phyloP scores from a whole-genome alignment of 37 sponge, comb jelly and placozoan genomes.

The Eunapius fragilis region DNA sequence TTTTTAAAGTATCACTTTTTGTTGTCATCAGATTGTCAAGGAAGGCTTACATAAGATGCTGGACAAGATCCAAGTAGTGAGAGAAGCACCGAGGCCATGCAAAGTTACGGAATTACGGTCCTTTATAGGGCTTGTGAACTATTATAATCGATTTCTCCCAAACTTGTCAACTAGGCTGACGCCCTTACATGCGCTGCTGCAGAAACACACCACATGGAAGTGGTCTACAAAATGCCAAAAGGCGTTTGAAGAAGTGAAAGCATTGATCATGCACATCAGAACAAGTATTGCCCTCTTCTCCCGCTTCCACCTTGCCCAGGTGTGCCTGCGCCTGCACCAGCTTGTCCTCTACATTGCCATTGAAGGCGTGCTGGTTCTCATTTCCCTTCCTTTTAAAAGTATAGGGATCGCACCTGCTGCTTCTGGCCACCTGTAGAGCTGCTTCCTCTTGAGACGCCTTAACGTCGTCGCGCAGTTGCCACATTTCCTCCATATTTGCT shows the following conservation, averaged over 20 bases:
- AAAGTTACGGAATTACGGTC: slow-evolving; percentile 6
- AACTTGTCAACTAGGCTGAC: slow-evolving; percentile 24
- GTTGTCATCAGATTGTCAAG: slow-evolving; percentile 20
- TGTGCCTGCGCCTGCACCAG: slow-evolving; percentile 11
- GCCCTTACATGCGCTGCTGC: slow-evolving; percentile 28
- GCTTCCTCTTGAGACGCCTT: too few relatives aligned
- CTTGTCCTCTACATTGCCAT: slow-evolving; percentile 10
- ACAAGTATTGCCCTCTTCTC: slow-evolving; percentile 19
- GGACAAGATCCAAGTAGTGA: too few relatives aligned
- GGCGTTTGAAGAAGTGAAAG: slow-evolving; percentile 32
- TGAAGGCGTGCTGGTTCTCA: slow-evolving; percentile 42
- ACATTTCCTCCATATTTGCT: too few relatives aligned
- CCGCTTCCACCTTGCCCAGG: too few relatives aligned
- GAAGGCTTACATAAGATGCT: too few relatives aligned
- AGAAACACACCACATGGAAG: slow-evolving; percentile 23
- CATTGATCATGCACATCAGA: slow-evolving; percentile 10
- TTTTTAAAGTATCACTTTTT: slow-evolving; percentile 11
- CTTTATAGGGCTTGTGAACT: slow-evolving; percentile 44
- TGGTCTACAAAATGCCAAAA: slow-evolving; percentile 16
- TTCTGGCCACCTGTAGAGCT: too few relatives aligned
- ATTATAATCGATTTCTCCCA: slow-evolving; percentile 46
- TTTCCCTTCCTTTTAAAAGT: too few relatives aligned
- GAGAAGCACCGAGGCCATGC: slow-evolving; percentile 17
- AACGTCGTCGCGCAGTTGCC: too few relatives aligned
- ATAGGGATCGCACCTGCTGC: too few relatives aligned